Percentiles rank a stretch among this genome's conserved stretches.
Evolutionary conservation across 2,797 vertebrate genomes (phyloP).

Genomic region (Poeciliopsis gracilis): DNA sequence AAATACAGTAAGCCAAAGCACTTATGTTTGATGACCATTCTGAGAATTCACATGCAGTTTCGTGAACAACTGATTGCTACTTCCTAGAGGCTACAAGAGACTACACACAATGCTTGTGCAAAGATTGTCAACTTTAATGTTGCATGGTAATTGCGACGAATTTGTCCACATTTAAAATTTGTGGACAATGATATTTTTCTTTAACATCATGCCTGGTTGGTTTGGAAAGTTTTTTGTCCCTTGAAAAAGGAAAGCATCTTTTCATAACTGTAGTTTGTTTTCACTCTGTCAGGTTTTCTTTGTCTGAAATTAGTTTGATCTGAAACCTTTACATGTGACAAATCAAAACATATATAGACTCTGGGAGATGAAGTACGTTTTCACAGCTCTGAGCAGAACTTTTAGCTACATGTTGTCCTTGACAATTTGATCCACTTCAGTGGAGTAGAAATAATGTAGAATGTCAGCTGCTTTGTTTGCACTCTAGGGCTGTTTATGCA

Average conservation of each 20-base stretch:
- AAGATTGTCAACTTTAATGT: not conserved
- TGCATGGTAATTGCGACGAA: not conserved
- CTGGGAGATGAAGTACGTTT: not conserved
- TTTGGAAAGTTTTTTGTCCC: not conserved
- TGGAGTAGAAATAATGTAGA: not conserved
- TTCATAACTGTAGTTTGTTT: not conserved
- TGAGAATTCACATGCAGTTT: not conserved
- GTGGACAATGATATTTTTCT: not conserved
- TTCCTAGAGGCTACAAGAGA: not conserved
- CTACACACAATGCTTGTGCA: slow-evolving; percentile 22
- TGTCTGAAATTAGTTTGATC: not conserved
- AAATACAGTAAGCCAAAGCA: slow-evolving; percentile 14
- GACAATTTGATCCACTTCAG: slow-evolving; percentile 2
- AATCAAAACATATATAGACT: not conserved
- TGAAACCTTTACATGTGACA: not conserved
- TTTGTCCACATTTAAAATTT: not conserved
- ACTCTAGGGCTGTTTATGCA: not conserved
- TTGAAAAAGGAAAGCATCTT: not conserved
- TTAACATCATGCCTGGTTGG: not conserved
- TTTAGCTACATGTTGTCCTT: not conserved
- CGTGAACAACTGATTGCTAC: not conserved
- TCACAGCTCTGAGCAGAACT: not conserved
- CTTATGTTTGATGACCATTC: slow-evolving; percentile 39
- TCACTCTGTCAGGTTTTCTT: not conserved
- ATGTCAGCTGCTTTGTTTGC: not conserved